Evolutionary conservation across 2,888 invertebrate species (phyloP).

Genomic region (Pantelozetes paolii): DNA sequence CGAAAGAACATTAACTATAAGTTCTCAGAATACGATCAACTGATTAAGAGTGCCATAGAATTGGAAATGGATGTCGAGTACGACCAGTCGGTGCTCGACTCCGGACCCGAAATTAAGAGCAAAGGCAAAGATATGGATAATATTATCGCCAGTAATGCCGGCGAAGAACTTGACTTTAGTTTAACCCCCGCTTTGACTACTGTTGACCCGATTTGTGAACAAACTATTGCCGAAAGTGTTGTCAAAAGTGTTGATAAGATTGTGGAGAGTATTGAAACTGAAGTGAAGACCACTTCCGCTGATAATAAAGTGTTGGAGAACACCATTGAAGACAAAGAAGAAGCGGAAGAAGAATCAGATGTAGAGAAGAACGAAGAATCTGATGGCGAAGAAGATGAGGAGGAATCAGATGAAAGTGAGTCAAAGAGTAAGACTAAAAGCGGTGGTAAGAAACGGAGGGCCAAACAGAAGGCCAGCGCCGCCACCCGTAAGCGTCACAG

Average conservation of each 20-base stretch:
- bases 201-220: not conserved
- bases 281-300: not conserved
- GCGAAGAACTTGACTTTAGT: slow-evolving; percentile 38
- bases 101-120: slow-evolving; percentile 51
- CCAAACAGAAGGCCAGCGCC: not conserved
- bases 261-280: not conserved
- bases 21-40: slow-evolving; percentile 88
- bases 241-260: not conserved
- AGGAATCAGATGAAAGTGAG: slow-evolving; percentile 31
- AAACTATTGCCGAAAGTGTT: not conserved
- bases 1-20: slow-evolving; percentile 61
- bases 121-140: slow-evolving; percentile 90
- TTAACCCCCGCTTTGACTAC: slow-evolving; percentile 33
- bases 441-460: not conserved
- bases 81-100: not conserved
- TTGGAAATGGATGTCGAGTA: slow-evolving; percentile 50
- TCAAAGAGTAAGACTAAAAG: slow-evolving; percentile 27
- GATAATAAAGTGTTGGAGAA: not conserved
- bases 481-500: slow-evolving; percentile 3
- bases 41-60: slow-evolving; percentile 77
- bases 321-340: not conserved
- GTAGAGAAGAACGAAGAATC: not conserved
- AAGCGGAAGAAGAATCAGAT: not conserved
- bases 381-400: slow-evolving; percentile 1
- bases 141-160: slow-evolving; percentile 63